A percentile compares a stretch with the other conserved stretches of the same genome.
phyloP scores from a whole-genome alignment of 2,888 invertebrate genomes.

The Ceriagrion tenellum region DNA sequence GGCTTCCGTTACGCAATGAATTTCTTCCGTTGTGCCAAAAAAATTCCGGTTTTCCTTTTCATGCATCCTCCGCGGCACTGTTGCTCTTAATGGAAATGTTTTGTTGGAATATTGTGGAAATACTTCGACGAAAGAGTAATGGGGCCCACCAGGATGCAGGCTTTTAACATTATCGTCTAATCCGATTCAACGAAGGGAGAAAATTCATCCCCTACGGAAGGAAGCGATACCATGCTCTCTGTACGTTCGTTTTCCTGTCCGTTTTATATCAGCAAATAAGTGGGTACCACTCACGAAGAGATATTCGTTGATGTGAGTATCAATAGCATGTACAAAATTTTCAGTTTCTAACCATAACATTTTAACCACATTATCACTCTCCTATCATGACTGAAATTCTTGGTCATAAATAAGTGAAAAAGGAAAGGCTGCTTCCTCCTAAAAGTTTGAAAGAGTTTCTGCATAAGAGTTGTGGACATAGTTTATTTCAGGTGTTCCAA shows the following conservation, averaged over 20 bases:
- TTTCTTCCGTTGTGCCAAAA: background rate
- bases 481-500: no score
- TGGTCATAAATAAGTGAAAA: no score
- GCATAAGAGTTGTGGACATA: no score
- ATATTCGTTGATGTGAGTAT: no score
- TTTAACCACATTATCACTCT: no score
- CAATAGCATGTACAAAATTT: no score
- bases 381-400: no score
- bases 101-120: background rate
- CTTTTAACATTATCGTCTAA: background rate
- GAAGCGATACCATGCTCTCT: background rate
- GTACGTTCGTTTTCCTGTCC: background rate
- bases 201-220: background rate
- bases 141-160: background rate
- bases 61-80: background rate
- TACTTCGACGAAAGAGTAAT: background rate
- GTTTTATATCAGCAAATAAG: no score
- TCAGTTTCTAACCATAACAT: no score
- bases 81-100: constrained; percentile 30
- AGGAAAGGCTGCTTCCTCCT: no score
- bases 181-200: background rate
- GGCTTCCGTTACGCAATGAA: background rate
- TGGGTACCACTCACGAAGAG: no score
- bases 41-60: background rate
- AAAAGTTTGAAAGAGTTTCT: no score